Base-by-base conservation (phyloP, 37 sponge, comb jelly and placozoan genomes). In the Corticium candelabrum region DNA sequence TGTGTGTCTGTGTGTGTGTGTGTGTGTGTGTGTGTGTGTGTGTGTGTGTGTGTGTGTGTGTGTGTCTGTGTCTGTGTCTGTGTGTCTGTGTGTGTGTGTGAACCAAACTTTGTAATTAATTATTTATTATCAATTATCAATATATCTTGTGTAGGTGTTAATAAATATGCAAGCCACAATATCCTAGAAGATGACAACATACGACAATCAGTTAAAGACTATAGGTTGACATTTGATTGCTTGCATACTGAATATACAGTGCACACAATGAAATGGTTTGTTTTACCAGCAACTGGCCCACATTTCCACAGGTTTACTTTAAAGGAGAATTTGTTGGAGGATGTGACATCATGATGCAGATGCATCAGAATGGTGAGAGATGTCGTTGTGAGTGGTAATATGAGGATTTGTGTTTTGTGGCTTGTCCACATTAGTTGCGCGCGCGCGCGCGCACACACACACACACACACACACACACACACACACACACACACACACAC, bases 321-420 rank as follows among this genome's bases (percentile, higher is more conserved):
- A 89, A 89, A 83, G 94, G 99, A 1, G 99, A 97, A 69, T 81
- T 97, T 40, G 77, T 97, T 31, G 99, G 99, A 37, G 99, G 99
- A 36, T 87, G 93, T 68, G 99, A 97, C 62, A 91, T 97, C 34
- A 40, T 94, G 72, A 37, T 94, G 32, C 91, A 94, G 85, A 75
- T 97, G 82, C 99, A 97, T 68, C 94, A 94, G 76, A 90, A 77
- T 74, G 94, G 94, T 34, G 37, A 80, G 40, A 29, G 40, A 39
- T 32, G 77, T 7, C 7, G 30, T 3, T 40, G 5, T n/a, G 2
- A 39, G 38, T 27, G 37, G 4, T 5, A 21, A 3, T 31, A 39
- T 5, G 11, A 37, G 41, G 30, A 50, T 76, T 2, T 11, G 1
- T 39, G 3, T 76, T 4, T 4, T 3, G 29, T 70, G 5, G 72